A percentile compares a stretch with the other conserved stretches of the same genome.
Evolutionary conservation across 1,140 invertebrate genomes (phyloP).

Genomic region (Orchestia grillus): DNA sequence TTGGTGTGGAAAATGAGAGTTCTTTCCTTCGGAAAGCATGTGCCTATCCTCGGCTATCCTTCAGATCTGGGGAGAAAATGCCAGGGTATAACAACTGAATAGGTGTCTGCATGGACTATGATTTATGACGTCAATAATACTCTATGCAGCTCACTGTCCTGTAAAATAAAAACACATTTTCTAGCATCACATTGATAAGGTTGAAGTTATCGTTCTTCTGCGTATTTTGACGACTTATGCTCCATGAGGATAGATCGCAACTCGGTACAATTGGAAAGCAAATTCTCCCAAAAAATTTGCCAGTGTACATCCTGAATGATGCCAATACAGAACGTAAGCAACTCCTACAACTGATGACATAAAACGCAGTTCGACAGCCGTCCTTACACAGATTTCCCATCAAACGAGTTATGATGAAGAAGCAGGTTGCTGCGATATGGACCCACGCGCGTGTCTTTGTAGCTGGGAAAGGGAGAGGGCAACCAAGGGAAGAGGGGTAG

Average conservation of each 20-base stretch:
- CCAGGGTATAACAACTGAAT: background rate
- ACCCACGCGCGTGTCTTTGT: background rate
- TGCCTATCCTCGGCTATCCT: background rate
- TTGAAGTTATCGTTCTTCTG: background rate
- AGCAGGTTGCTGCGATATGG: background rate
- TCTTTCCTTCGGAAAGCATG: background rate
- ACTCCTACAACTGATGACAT: too few relatives aligned
- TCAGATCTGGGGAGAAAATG: background rate
- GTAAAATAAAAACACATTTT: too few relatives aligned
- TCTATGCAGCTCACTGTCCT: too few relatives aligned
- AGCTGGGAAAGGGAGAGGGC: background rate
- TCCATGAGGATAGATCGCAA: too few relatives aligned
- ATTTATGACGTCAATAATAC: background rate
- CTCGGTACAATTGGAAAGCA: too few relatives aligned
- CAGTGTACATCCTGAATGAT: too few relatives aligned
- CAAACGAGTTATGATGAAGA: background rate
- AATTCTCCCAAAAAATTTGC: too few relatives aligned
- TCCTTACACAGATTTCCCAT: background rate
- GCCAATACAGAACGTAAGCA: too few relatives aligned
- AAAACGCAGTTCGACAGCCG: background rate
- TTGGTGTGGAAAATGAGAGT: background rate
- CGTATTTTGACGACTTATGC: too few relatives aligned
- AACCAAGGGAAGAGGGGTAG: background rate
- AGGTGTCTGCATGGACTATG: background rate
- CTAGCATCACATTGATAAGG: background rate